phyloP scores from a whole-genome alignment of 2,113 vertebrate genomes.

The Mustelus asterias region DNA sequence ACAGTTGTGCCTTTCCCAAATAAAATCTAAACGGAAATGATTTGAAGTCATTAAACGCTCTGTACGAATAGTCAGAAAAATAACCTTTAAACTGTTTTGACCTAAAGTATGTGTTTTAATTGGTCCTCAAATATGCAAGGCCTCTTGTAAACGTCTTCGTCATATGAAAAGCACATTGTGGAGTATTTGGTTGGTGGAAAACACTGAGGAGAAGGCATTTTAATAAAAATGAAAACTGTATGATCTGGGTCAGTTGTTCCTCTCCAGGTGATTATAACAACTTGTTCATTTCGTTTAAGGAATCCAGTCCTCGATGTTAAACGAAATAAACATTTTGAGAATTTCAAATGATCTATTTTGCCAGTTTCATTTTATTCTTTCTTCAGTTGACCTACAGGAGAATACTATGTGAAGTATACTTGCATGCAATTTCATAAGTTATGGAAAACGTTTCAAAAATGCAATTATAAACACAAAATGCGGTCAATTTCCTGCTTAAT shows the following conservation, averaged over 20 bases:
- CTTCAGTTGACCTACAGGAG: not conserved
- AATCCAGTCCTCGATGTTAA: not conserved
- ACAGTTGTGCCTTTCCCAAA: not conserved
- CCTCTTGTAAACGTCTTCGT: not conserved
- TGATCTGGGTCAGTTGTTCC: not conserved
- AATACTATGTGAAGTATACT: not conserved
- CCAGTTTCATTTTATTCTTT: slow-evolving; percentile 3
- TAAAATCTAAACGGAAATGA: not conserved
- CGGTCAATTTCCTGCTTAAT: no score
- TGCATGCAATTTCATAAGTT: not conserved
- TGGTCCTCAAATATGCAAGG: not conserved
- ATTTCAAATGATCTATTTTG: not conserved
- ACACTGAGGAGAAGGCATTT: not conserved
- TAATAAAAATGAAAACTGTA: not conserved
- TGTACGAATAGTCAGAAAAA: not conserved
- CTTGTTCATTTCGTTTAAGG: not conserved
- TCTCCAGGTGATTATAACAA: not conserved
- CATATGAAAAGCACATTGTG: not conserved
- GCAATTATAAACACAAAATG: not conserved
- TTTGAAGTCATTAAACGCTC: not conserved
- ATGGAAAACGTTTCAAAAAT: not conserved
- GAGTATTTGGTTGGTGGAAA: not conserved
- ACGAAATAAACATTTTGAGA: not conserved
- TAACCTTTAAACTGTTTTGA: not conserved
- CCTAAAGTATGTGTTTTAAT: not conserved